Base-by-base conservation (phyloP, 2,797 vertebrate genomes). In the Phoebastria nigripes region DNA sequence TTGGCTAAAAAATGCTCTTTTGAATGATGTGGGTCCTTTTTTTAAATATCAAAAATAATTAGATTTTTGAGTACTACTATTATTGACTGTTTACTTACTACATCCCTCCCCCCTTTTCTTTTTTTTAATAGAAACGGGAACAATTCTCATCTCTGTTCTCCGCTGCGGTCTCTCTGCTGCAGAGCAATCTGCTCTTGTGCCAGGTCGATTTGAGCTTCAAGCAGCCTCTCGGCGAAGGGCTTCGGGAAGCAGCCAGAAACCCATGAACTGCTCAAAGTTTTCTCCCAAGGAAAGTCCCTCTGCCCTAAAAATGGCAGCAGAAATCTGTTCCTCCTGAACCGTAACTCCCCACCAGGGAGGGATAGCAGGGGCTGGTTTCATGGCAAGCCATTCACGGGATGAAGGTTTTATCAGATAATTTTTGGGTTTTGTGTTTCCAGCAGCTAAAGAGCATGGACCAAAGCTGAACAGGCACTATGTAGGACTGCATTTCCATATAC, bases 71-170 rank as follows among this genome's bases (percentile, higher is more conserved):
- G 47, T n/a, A 59, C 39, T 72, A 51, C 28, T 82, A 28, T 65
- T 87, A 96, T 46, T 66, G 44, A 82, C 52, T 93, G 16, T 13
- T 92, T 92, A 35, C 54, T 91, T 85, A 59, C 52, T 65, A 35
- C 7, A 39, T 1, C 1, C 41, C 6, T 6, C 2, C 18, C 9
- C 2, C 2, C 0, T 2, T 1, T 29, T 39, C 24, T n/a, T 17
- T 42, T 31, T 74, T 37, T 22, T 1, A 70, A 14, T 9, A 82
- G 33, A 83, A 86, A 73, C 6, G 6, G 51, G 44, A 94, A 52
- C n/a, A 82, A 71, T 63, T 79, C 41, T 77, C 28, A 54, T 77
- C 26, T 62, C 61, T 51, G 12, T 44, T 54, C 49, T 39, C 16
- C 0, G 5, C 67, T 35, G 29, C 1, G 2, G 31, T 22, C 15